Base-by-base conservation (phyloP, 2,797 vertebrate species). In the Argya squamiceps region DNA sequence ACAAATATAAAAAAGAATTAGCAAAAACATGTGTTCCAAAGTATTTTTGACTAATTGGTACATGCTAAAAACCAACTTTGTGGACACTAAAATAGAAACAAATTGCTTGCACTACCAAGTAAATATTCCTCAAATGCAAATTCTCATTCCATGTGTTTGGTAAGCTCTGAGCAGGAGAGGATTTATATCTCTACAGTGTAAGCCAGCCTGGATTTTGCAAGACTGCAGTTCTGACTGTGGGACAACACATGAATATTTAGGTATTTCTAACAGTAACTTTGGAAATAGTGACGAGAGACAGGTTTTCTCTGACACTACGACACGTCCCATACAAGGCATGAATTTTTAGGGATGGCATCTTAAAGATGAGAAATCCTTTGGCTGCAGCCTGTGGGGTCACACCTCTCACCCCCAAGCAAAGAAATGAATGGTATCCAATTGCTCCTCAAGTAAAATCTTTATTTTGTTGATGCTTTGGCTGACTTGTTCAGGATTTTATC, bases 1-100 rank as follows among this genome's bases (percentile, higher is more conserved):
- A 39, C 1, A 0, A 0, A 2, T 12, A 30, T 32, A 0, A 2
- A 41, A 85, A 65, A 37, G 5, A 64, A 64, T 78, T 50, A 41
- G 47, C 8, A 84, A 83, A 83, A 65, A 2, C 2, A 7, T 20
- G 8, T 7, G 3, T 43, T 87, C 49, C 30, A 30, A 60, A 77
- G 15, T 36, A 47, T 50, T 84, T 92, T 22, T 43, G 5, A 23
- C 29, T 53, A 2, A 59, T 41, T 36, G 26, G 39, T 22, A 12
- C 13, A 0, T 23, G 4, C 34, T 14, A 27, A 67, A 91, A 89
- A 20, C 0, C 19, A 64, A 5, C 2, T 60, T 41, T 36, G 27
- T 39, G 60, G 52, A 44, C 15, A 29, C 26, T 59, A 30, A 46
- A 53, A n/a, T 8, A 55, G 52, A 80, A 90, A 32, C 7, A 44